Evolutionary conservation across 2,113 vertebrate genomes (phyloP).

Genomic region (Pimephales promelas): DNA sequence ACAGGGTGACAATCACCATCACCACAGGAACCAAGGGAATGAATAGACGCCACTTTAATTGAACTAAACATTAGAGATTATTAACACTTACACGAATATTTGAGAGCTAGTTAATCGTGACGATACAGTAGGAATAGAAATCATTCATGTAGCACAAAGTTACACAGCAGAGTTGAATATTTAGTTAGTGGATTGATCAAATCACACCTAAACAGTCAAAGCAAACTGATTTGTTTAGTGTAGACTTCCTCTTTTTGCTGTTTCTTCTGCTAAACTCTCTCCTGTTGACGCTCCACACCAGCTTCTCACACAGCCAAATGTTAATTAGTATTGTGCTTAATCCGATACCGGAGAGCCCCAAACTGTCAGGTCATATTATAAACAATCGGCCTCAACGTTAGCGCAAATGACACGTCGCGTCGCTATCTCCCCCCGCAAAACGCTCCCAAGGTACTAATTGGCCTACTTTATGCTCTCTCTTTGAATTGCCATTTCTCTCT

Average conservation of each 20-base stretch:
- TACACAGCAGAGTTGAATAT: neutral
- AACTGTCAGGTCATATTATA: slow-evolving; percentile 84
- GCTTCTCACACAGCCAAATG: slow-evolving; percentile 64
- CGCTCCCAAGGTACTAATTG: slow-evolving; percentile 81
- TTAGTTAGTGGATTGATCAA: neutral
- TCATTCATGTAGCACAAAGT: neutral
- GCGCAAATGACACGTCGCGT: slow-evolving; percentile 75
- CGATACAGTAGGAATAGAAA: neutral
- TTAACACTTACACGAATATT: slow-evolving; percentile 7
- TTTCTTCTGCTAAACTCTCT: slow-evolving; percentile 31
- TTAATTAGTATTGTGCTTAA: slow-evolving; percentile 82
- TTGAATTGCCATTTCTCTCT: slow-evolving; percentile 75
- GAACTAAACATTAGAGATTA: slow-evolving; percentile 62
- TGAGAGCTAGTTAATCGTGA: neutral
- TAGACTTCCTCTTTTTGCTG: neutral
- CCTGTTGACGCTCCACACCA: slow-evolving; percentile 40
- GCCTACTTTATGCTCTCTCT: slow-evolving; percentile 78
- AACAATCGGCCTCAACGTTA: slow-evolving; percentile 75
- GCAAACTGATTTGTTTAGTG: too few relatives aligned
- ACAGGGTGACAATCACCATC: slow-evolving; percentile 54
- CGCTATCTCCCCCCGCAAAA: slow-evolving; percentile 75
- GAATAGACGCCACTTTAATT: slow-evolving; percentile 71
- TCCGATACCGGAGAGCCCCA: slow-evolving; percentile 77
- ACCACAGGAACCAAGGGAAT: slow-evolving; percentile 48
- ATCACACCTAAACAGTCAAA: too few relatives aligned